Percentiles rank a stretch among this genome's conserved stretches.
Conservation (phyloP, 2,113 vertebrate genomes). For the Chaetura pelagica region DNA sequence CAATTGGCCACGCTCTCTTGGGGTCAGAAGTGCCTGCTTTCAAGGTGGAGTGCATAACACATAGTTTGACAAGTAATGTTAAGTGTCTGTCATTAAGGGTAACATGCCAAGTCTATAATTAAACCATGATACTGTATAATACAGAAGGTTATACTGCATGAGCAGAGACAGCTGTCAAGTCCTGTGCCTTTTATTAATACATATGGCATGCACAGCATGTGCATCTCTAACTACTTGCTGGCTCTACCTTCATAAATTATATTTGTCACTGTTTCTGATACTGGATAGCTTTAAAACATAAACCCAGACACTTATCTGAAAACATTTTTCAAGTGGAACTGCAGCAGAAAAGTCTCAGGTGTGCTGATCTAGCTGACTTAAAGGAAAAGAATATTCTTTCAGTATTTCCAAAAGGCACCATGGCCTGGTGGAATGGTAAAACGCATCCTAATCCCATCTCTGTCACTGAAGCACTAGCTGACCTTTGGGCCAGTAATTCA, state of each 20-base stretch:
- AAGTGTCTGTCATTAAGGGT: slow-evolving; percentile 65
- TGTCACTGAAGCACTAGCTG: background rate
- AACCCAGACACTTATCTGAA: background rate
- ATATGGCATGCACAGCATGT: slow-evolving; percentile 60
- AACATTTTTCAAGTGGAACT: slow-evolving; percentile 12
- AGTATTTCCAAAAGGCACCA: background rate
- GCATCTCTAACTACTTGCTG: slow-evolving; percentile 48
- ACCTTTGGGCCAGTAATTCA: background rate
- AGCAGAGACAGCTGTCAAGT: slow-evolving; percentile 64
- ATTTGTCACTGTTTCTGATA: slow-evolving; percentile 18
- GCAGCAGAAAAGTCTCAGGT: background rate
- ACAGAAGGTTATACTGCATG: slow-evolving; percentile 60
- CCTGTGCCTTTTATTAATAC: slow-evolving; percentile 66
- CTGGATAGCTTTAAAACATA: slow-evolving; percentile 12
- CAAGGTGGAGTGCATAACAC: slow-evolving; percentile 58
- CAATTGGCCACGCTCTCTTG: background rate
- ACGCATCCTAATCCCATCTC: background rate
- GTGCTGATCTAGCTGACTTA: background rate
- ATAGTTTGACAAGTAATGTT: slow-evolving; percentile 55
- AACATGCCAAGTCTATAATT: slow-evolving; percentile 70
- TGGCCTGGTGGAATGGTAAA: background rate
- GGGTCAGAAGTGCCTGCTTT: slow-evolving; percentile 57
- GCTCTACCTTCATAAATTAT: slow-evolving; percentile 52
- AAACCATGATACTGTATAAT: slow-evolving; percentile 72
- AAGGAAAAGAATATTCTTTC: background rate